phyloP scores from a whole-genome alignment of 2,113 vertebrate species.

The Nibea albiflora region DNA sequence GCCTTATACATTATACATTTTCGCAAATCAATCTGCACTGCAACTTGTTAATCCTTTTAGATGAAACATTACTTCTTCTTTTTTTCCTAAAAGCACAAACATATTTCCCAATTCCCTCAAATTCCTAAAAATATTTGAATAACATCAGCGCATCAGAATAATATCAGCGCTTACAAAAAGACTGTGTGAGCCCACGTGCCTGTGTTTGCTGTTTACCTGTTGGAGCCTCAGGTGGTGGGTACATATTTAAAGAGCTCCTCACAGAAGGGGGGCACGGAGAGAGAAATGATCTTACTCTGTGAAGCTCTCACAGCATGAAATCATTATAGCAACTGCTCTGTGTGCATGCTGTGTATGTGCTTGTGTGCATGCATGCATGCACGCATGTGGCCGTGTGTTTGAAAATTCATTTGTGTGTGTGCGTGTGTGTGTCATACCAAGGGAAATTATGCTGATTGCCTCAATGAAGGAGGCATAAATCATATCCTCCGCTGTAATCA shows the following conservation, averaged over 20 bases:
- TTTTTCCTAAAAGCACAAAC: neutral
- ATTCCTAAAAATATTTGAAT: constrained; percentile 10
- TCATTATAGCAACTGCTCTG: constrained; percentile 30
- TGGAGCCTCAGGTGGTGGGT: constrained; percentile 48
- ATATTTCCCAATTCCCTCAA: neutral
- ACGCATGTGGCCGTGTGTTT: neutral
- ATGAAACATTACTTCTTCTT: neutral
- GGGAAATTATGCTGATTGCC: constrained; percentile 79
- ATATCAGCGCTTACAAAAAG: neutral
- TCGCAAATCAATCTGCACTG: neutral
- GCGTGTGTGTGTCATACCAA: constrained; percentile 53
- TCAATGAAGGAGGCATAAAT: constrained; percentile 78
- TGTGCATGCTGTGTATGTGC: constrained; percentile 33
- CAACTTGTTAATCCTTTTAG: neutral
- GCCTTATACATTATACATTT: neutral
- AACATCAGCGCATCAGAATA: neutral
- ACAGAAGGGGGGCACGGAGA: constrained; percentile 27
- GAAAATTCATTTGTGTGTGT: constrained; percentile 13
- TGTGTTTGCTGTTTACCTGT: constrained; percentile 54
- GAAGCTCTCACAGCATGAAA: constrained; percentile 30
- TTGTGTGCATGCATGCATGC: neutral
- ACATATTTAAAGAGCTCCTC: constrained; percentile 61
- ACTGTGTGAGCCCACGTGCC: neutral
- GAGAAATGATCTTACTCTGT: constrained; percentile 40
- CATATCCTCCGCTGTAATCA: constrained; percentile 71